Base-by-base conservation (phyloP, 2,888 invertebrate genomes). In the Pelosia muscerda region DNA sequence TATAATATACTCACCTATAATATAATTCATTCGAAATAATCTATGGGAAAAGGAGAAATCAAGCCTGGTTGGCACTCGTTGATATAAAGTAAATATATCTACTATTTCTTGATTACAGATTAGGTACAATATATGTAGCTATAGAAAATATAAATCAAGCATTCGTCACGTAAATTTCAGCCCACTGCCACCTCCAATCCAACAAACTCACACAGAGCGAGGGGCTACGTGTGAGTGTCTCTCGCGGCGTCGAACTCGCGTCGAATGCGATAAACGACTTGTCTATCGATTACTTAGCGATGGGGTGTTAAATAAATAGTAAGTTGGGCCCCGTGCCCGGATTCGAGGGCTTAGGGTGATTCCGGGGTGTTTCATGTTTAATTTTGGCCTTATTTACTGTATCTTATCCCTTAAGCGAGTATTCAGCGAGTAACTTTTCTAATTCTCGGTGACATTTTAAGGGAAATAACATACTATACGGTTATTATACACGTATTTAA, bases 261-360 rank as follows among this genome's bases (percentile, higher is more conserved):
- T 54, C 63, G 67, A 58, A 62, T 59, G 53, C 49, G 58, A 67
- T 63, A 67, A 67, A 67, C 49, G 58, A 67, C 22, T 63, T 63
- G 53, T 34, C 54, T 63, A 31, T 63, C 67, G 58, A 63, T 63
- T 67, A 31, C 67, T 59, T 58, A 15, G 58, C 53, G 53, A 58
- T 54, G 57, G 53, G 54, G 57, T 58, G 55, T 63, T 58, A 63
- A 63, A 67, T 57, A 63, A 63, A 67, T 59, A 63, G 53, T 55
- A 42, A 2, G 22, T 53, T 28, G 22, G 26, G 31, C 53, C 22
- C 62, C 31, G 19, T 42, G 23, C 62, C 22, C 23, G 31, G 28
- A 54, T 3, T 54, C 28, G 15, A 22, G 8, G 31, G 26, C 42
- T 49, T 13, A 28, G 19, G 42, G 28, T 19, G 53, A 22, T 28